Base-by-base conservation (phyloP, 1,140 invertebrate genomes). In the Teleopsis dalmanni region DNA sequence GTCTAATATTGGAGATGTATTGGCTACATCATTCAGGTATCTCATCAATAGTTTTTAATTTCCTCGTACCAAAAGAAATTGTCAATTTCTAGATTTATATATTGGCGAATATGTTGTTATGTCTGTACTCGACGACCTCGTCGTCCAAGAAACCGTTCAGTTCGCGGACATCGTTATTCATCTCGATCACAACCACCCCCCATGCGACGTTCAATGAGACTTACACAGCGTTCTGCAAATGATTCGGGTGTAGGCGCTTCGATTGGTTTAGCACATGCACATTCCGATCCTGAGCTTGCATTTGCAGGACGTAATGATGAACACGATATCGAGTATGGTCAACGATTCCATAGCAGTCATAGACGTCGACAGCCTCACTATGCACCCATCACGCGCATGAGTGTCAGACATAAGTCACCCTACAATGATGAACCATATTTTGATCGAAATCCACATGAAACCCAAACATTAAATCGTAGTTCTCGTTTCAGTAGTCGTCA, bases 1-100 rank as follows among this genome's bases (percentile, higher is more conserved):
- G 25, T 94, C 91, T 31, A 95, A 95, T 65, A 95, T 97, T 51
- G 92, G 93, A n/a, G 90, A 95, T 68, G 84, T 93, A 44, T 91
- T 97, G 87, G 91, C 93, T 7, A 87, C 91, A 43, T 89, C 91
- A 26, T 95, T 95, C 73, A 80, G 84, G 81, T 82, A 69, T 63
- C 54, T 14, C 35, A 35, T 23, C 25, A 21, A 25, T 9, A n/a
- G 6, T 10, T 21, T 22, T 21, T 9, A 14, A 36, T 46, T 19
- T 22, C 1, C 14, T 36, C 10, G 11, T 27, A 40, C 3, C n/a
- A n/a, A n/a, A n/a, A n/a, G n/a, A 45, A 46, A 14, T 3, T 48
- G 18, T 41, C n/a, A 19, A 16, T 38, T 3, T 21, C 21, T 50
- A 85, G 88, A 51, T 92, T 92, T 63, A 70, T 92, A 3, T 94